phyloP scores from a whole-genome alignment of 2,888 invertebrate species.

The Venusia cambrica region DNA sequence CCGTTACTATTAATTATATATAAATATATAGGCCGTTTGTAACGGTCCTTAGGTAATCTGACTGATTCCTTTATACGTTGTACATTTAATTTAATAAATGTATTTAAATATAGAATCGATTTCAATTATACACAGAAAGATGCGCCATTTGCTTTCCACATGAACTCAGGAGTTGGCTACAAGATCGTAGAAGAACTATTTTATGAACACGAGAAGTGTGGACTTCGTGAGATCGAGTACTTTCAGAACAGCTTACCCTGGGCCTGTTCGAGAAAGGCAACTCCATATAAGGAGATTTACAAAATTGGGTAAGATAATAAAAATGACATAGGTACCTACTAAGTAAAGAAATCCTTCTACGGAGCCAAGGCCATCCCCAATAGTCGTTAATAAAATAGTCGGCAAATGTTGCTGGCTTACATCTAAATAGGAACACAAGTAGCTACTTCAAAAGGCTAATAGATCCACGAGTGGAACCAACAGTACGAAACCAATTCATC shows the following conservation, averaged over 20 bases:
- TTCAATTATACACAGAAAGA: slow-evolving; percentile 48
- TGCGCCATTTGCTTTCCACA: slow-evolving; percentile 82
- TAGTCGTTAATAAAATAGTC: too few species aligned
- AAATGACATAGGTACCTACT: too few species aligned
- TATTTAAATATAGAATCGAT: background rate
- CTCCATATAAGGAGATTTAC: slow-evolving; percentile 79
- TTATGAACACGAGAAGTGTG: slow-evolving; percentile 85
- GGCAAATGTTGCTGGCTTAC: too few species aligned
- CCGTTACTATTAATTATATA: slow-evolving; percentile 1
- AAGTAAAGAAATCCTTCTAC: too few species aligned
- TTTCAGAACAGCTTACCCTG: slow-evolving; percentile 76
- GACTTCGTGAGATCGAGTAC: slow-evolving; percentile 82
- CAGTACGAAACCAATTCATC: too few species aligned
- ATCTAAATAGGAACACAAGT: too few species aligned
- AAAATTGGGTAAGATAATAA: slow-evolving; percentile 81
- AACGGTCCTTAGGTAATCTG: too few species aligned
- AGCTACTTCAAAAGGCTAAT: too few species aligned
- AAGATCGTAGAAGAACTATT: slow-evolving; percentile 82
- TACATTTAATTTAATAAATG: too few species aligned
- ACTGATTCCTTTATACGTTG: too few species aligned
- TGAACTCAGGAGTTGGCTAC: slow-evolving; percentile 81
- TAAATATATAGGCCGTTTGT: background rate
- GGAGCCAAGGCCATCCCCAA: too few species aligned
- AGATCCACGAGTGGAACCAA: too few species aligned
- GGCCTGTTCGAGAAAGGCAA: slow-evolving; percentile 76